Evolutionary conservation across 1,140 invertebrate species (phyloP), one percentile per base, ranked within the genome.

Genomic region (Orius insidiosus): DNA sequence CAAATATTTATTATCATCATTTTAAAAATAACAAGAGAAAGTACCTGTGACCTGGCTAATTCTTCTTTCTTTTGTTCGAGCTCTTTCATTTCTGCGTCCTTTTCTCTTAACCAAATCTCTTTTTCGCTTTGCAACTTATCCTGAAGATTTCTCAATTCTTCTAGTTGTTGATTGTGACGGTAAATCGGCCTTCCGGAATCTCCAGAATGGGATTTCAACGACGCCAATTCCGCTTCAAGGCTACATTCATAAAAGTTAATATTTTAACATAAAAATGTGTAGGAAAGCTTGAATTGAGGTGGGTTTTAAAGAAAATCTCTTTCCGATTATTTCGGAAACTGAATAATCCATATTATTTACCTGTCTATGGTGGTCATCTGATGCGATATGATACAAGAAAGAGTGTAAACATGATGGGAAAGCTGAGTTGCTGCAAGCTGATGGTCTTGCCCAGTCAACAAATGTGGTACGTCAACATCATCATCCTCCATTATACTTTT

Each of bases 321-420:
- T n/a, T n/a, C n/a, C n/a, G n/a, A n/a, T 38, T 5, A 45, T 15
- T 7, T 38, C 13, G 6, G 13, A 38, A 8, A 9, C 6, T 7
- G 13, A 38, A n/a, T n/a, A n/a, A n/a, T n/a, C 11, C 7, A 45
- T 38, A 19, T 40, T 35, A 41, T 37, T 55, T 62, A 74, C 72
- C 71, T 79, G 55, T 85, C 79, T 55, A 85, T 82, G n/a, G 74
- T 81, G 0, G 83, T 85, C 67, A 86, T 80, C 55, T 86, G 76
- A 60, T 85, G 81, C 51, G 76, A 84, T 50, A 85, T 81, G 49
- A 86, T 81, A 58, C 79, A 85, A 0, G 84, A 68, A 30, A 88
- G 64, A 1, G 78, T 85, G 59, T 87, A 84, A 38, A 88, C 71
- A 50, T 85, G 78, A 60, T 86, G 79, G 10, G 82, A 80, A 16